Conservation (phyloP, 2,888 invertebrate genomes). For the Leptarthrus brevirostris region DNA sequence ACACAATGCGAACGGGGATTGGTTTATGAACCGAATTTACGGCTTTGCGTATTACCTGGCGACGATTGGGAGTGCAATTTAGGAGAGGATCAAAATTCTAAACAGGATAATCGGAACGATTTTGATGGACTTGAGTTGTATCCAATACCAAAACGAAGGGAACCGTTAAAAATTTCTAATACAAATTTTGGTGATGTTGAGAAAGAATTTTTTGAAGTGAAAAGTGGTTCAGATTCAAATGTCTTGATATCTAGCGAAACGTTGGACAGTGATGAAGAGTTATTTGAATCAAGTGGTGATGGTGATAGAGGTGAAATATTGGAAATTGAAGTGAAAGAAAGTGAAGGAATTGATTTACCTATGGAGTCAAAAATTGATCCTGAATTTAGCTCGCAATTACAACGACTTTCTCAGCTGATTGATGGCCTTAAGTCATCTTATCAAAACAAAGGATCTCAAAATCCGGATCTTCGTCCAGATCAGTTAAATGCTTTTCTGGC, state of each 20-base stretch:
- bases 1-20: conserved; percentile 63
- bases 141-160: conserved; percentile 24
- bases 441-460: conserved; percentile 58
- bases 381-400: conserved; percentile 63
- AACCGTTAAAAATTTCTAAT: neutral
- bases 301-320: conserved; percentile 56
- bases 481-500: conserved; percentile 66
- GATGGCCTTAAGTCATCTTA: conserved; percentile 64
- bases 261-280: conserved; percentile 53
- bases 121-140: conserved; percentile 50
- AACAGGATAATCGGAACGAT: conserved; percentile 34
- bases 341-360: conserved; percentile 20
- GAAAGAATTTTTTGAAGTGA: conserved; percentile 54
- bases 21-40: conserved; percentile 64
- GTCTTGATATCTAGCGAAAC: conserved; percentile 1
- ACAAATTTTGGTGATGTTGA: conserved; percentile 16
- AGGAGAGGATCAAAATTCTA: conserved; percentile 3
- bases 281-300: conserved; percentile 64
- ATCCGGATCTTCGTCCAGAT: conserved; percentile 63
- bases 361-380: conserved; percentile 60
- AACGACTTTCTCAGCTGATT: conserved; percentile 64
- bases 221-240: conserved; percentile 44
- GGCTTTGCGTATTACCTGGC: conserved; percentile 65
- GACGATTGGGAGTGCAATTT: conserved; percentile 66
- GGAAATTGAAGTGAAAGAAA: conserved; percentile 54